Base-by-base conservation (phyloP, 2,888 invertebrate genomes). In the Drosophila borealis region DNA sequence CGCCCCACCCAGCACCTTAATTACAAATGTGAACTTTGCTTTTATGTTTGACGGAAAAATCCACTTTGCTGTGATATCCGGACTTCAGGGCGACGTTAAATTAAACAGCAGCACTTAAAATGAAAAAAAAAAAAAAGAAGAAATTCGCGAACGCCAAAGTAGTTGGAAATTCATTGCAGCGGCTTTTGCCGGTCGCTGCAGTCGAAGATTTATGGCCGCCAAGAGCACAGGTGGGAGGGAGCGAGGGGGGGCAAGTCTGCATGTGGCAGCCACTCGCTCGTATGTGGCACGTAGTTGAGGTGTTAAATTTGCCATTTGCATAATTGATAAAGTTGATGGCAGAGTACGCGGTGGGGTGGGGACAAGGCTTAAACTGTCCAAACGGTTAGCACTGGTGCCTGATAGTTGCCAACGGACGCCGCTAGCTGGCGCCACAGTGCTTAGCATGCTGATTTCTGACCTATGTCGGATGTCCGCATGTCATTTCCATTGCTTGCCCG, bases 281-380 rank as follows among this genome's bases (percentile, higher is more conserved):
- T 74, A 65, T 74, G 74, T 78, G 71, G 73, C 79, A 70, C 78
- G 66, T 62, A 70, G 70, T 62, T 71, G 71, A 89, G 85, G 85
- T 88, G 90, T 85, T 83, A 89, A 88, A 87, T 83, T 88, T 85
- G 62, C 83, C 80, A 89, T 89, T 90, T 90, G 83, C 90, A 89
- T 89, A 89, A 90, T 89, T 89, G 87, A 89, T 89, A 88, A 81
- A 83, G 79, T 87, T 75, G 70, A 68, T 70, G 80, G 70, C 56
- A 33, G 62, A 33, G 13, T 29, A 10, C 36, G 11, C 25, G 36
- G 33, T 41, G 64, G 45, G 17, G 44, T 17, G 45, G 46, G 19
- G 44, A 53, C 44, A 53, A 46, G 63, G 42, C 42, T 78, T 75
- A 78, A 78, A 57, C 56, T 78, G 74, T 77, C 78, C 63, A 78